Evolutionary conservation across 2,888 invertebrate species (phyloP), one percentile per base, ranked within the genome.

Genomic region (Melanostoma mellinum): DNA sequence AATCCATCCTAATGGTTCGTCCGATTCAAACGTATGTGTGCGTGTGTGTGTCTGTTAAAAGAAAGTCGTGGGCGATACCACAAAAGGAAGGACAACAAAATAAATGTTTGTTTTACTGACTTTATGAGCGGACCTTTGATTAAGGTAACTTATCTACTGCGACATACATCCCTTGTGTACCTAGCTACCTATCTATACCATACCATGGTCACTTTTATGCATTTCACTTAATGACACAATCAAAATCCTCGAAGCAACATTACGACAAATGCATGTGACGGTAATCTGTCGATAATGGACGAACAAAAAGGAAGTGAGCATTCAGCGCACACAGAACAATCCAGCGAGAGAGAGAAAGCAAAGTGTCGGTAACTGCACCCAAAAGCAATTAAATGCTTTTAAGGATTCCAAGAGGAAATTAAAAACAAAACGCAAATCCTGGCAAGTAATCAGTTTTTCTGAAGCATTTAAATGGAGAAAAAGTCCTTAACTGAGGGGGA

Each of bases 381-480:
- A 84, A 79, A 84, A 84, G 69, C 79, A 84, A 84, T 84, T 84
- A 84, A 79, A 72, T 76, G 79, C 79, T 84, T 79, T 84, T 84
- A 84, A 84, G 74, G 84, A 84, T 79, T 79, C 78, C 84, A 67
- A 71, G 79, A 84, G 84, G 79, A 84, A 84, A 84, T 84, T 84
- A 84, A 79, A 84, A 84, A 79, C 74, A 71, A 78, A 74, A 75
- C 79, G 71, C 71, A 84, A 84, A 84, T 84, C 84, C 84, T 79
- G n/a, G 71, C 78, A 60, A 58, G 36, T 80, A 76, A 78, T 82
- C 82, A 82, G 82, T 82, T 77, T 55, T 38, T 38, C 5, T 48
- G 48, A 48, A 61, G 61, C 48, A 61, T 61, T 20, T 44, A 61
- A 46, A 46, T 35, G 61, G 60, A 46, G 3, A 33, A 44, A 35